Base-by-base conservation (phyloP, 2,113 vertebrate genomes). In the Centropus unirufus region DNA sequence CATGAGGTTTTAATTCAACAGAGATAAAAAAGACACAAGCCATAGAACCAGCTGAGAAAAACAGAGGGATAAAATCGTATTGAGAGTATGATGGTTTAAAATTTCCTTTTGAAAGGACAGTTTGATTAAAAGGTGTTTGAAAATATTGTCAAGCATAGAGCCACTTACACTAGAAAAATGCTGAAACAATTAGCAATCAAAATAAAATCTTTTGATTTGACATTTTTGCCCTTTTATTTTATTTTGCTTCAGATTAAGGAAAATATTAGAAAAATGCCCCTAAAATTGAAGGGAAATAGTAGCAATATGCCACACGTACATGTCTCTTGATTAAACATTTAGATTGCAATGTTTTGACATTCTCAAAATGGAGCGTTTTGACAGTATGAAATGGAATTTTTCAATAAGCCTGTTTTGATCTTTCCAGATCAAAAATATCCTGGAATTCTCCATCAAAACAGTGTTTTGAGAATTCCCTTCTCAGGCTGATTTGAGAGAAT, bases 341-440 rank as follows among this genome's bases (percentile, higher is more conserved):
- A 93, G 81, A 81, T 76, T 29, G 58, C 58, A 51, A 62, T 12
- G 66, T 92, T 95, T 87, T 91, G 92, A 93, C 93, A 49, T 66
- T 64, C 82, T 89, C 52, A 12, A 84, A 91, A 93, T 1, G 81
- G 75, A 95, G 61, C 70, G 76, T 87, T 94, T 72, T 91, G 94
- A 95, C 89, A 26, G 52, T 87, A 42, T 46, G 62, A 95, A 94
- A 89, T 68, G 44, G 87, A 92, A 92, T 91, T 95, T 91, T 93
- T 93, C 96, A 82, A 87, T 68, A 39, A 68, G 77, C 74, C 79
- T 91, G 83, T 95, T 96, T 96, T 95, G 92, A 95, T 96, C 94
- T 91, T 91, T 46, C 54, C 57, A 51, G 84, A 93, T 95, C 20
- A 96, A 94, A 96, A 90, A 81, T 57, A 88, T 49, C 79, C 80